Evolutionary conservation across 2,797 vertebrate genomes (phyloP).

Genomic region (Rhyacichthys aspro): DNA sequence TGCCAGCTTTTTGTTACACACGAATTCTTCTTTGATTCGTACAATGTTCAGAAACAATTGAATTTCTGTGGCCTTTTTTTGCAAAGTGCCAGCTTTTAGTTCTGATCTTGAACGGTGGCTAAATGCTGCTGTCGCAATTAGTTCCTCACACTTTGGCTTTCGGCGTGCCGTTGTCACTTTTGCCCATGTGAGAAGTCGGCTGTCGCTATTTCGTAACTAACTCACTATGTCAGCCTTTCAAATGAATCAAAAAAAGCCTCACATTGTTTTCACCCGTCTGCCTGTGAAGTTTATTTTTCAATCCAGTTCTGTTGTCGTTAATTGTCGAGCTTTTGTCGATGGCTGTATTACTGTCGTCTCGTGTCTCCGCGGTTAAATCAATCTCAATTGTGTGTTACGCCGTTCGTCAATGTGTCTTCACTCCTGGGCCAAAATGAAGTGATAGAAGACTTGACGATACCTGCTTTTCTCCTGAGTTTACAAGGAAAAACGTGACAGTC

Average conservation of each 20-base stretch:
- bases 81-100: constrained; percentile 11
- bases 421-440: constrained; percentile 48
- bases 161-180: constrained; percentile 40
- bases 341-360: constrained; percentile 11
- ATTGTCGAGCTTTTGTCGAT: background rate
- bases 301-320: constrained; percentile 5
- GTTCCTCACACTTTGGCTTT: constrained; percentile 40
- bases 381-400: constrained; percentile 56
- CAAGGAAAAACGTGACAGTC: constrained; percentile 38
- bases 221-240: constrained; percentile 10
- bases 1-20: constrained; percentile 15
- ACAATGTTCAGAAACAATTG: constrained; percentile 10
- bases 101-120: constrained; percentile 42
- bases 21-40: constrained; percentile 3
- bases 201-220: constrained; percentile 41
- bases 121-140: constrained; percentile 61
- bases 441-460: constrained; percentile 40
- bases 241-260: constrained; percentile 12
- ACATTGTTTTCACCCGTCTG: constrained; percentile 18
- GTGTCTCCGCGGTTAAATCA: constrained; percentile 51
- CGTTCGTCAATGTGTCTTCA: constrained; percentile 60
- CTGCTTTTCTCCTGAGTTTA: constrained; percentile 34
- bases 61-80: constrained; percentile 1
- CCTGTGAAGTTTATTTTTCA: constrained; percentile 8
- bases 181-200: constrained; percentile 53